Base-by-base conservation (phyloP, 2,113 vertebrate species). In the Plectropomus leopardus region DNA sequence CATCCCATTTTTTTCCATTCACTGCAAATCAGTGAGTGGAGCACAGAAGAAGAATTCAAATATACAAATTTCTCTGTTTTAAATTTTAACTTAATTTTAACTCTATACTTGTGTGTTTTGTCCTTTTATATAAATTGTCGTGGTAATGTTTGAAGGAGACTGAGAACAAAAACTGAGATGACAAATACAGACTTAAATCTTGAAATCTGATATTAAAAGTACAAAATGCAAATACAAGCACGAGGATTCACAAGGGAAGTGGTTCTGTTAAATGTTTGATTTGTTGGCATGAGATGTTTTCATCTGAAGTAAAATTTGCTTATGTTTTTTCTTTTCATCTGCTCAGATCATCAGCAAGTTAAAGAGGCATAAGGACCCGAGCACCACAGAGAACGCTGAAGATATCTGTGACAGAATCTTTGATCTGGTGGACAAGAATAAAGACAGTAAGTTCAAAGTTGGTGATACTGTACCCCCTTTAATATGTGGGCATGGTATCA, bases 371-470 rank as follows among this genome's bases (percentile, higher is more conserved):
- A 53, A 69, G 0, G 26, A 76, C 9, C 67, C 72, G 0, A 10
- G 30, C 4, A 0, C 11, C 5, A 3, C 76, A 0, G 79, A 65
- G 64, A 90, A 85, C 1, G 67, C 76, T 0, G 72, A 88, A 0
- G 88, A 92, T 13, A 84, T 94, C 17, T 94, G 94, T 71, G 86
- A 95, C 44, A 59, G 93, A 77, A 93, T 96, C 80, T 96, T 95
- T 76, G 64, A 91, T 4, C 48, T 92, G 16, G 80, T 94, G 44
- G 94, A 95, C 86, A 89, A 92, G 65, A 95, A 96, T 24, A 84
- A 91, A 1, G 94, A 95, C 76, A 86, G 95, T 94, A 76, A 87
- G 90, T 89, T 17, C 3, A 4, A 5, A 3, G 19, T 1, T 53
- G 23, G 17, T 23, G 10, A 30, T 9, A 9, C n/a, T n/a, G n/a